Evolutionary conservation across 2,797 vertebrate species (phyloP).

Genomic region (Pampus argenteus): DNA sequence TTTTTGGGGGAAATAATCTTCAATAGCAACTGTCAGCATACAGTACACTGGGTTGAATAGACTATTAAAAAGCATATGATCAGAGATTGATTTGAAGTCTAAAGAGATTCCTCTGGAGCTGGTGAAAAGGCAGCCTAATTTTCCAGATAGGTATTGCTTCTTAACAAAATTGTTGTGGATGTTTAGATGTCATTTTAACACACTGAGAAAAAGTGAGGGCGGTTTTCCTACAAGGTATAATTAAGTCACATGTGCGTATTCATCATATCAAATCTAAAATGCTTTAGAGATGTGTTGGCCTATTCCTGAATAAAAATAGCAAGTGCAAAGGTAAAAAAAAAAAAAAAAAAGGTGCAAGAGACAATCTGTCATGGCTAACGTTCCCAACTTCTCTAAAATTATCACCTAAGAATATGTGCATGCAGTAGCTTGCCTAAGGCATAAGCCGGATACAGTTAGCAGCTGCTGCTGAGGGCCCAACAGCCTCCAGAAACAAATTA

Average conservation of each 20-base stretch:
- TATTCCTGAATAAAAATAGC: background rate
- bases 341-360: constrained; percentile 8
- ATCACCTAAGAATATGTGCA: constrained; percentile 35
- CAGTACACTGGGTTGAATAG: constrained; percentile 38
- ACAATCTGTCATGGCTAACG: constrained; percentile 20
- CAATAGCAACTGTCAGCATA: constrained; percentile 26
- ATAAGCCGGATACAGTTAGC: constrained; percentile 21
- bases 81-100: constrained; percentile 34
- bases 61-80: constrained; percentile 52
- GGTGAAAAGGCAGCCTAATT: constrained; percentile 66
- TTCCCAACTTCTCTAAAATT: constrained; percentile 13
- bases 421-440: constrained; percentile 20
- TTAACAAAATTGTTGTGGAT: constrained; percentile 35
- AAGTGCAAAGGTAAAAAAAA: background rate
- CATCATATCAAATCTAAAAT: constrained; percentile 10
- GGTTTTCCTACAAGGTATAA: background rate
- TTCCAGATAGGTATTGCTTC: constrained; percentile 37
- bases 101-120: constrained; percentile 40
- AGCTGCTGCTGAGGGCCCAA: constrained; percentile 43
- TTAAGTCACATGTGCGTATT: constrained; percentile 15
- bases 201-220: background rate
- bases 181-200: constrained; percentile 31
- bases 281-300: background rate
- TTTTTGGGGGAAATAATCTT: constrained; percentile 34
- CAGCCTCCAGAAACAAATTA: constrained; percentile 14